A percentile compares a stretch with the other conserved stretches of the same genome.
Conservation (phyloP, 2,797 vertebrate species). For the Sebastiscus tertius region DNA sequence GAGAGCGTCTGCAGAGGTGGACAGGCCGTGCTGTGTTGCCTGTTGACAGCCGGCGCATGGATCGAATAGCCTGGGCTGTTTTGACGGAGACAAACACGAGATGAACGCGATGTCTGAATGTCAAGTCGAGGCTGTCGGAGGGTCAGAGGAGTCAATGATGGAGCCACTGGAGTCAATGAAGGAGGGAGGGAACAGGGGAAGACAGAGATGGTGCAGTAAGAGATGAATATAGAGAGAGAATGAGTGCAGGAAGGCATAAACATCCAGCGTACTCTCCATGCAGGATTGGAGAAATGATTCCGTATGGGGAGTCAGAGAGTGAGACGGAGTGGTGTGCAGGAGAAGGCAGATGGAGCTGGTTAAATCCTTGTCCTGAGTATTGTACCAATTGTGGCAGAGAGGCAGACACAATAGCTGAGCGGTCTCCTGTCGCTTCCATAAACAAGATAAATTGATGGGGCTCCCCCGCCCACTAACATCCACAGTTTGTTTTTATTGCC, state of each 20-base stretch:
- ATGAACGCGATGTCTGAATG: slow-evolving; percentile 65
- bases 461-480: slow-evolving; percentile 71
- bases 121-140: slow-evolving; percentile 63
- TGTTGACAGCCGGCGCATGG: slow-evolving; percentile 62
- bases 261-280: slow-evolving; percentile 1
- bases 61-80: slow-evolving; percentile 54
- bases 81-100: slow-evolving; percentile 65
- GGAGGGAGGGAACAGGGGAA: slow-evolving; percentile 4
- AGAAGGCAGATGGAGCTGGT: slow-evolving; percentile 71
- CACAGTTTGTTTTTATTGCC: slow-evolving; percentile 72
- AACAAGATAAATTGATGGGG: slow-evolving; percentile 77
- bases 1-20: slow-evolving; percentile 32
- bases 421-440: slow-evolving; percentile 73
- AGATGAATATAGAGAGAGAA: neutral
- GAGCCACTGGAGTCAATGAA: slow-evolving; percentile 60
- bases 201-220: neutral
- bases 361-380: slow-evolving; percentile 73
- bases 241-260: slow-evolving; percentile 13
- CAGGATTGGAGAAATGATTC: slow-evolving; percentile 36
- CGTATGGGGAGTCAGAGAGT: slow-evolving; percentile 38
- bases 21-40: slow-evolving; percentile 15
- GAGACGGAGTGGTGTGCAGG: slow-evolving; percentile 52
- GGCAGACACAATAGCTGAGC: slow-evolving; percentile 74
- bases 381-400: slow-evolving; percentile 74
- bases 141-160: slow-evolving; percentile 66